Evolutionary conservation across 2,113 vertebrate genomes (phyloP).

Genomic region (Hepsetus odoe): DNA sequence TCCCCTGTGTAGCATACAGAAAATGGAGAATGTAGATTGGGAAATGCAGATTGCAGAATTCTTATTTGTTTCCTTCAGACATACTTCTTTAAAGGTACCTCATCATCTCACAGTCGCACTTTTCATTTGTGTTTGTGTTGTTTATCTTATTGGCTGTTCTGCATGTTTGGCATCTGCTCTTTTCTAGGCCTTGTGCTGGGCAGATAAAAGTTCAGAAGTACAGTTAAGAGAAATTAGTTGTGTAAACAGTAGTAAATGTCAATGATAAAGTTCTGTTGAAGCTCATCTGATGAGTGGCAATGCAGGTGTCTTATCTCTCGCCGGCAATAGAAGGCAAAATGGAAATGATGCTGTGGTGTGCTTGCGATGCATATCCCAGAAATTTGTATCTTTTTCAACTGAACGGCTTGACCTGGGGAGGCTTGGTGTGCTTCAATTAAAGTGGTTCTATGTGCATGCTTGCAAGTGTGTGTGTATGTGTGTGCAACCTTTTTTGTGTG

Average conservation of each 20-base stretch:
- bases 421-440: constrained; percentile 52
- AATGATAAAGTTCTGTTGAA: constrained; percentile 80
- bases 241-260: constrained; percentile 83
- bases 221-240: constrained; percentile 82
- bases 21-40: constrained; percentile 30
- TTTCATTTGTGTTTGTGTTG: constrained; percentile 61
- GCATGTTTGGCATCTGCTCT: constrained; percentile 75
- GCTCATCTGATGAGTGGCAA: constrained; percentile 77
- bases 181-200: constrained; percentile 72
- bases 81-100: constrained; percentile 20
- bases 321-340: constrained; percentile 78
- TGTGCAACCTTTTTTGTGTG: too few relatives aligned
- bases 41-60: constrained; percentile 17
- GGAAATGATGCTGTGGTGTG: constrained; percentile 77
- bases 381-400: constrained; percentile 71
- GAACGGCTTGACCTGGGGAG: constrained; percentile 64
- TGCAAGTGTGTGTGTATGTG: constrained; percentile 12
- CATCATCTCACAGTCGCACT: constrained; percentile 11
- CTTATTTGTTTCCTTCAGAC: constrained; percentile 47
- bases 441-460: constrained; percentile 17
- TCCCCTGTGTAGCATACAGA: not conserved
- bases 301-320: constrained; percentile 78
- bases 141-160: constrained; percentile 71
- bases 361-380: constrained; percentile 71
- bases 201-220: constrained; percentile 81